Base-by-base conservation (phyloP, 2,888 invertebrate species). In the Therioaphis trifolii region DNA sequence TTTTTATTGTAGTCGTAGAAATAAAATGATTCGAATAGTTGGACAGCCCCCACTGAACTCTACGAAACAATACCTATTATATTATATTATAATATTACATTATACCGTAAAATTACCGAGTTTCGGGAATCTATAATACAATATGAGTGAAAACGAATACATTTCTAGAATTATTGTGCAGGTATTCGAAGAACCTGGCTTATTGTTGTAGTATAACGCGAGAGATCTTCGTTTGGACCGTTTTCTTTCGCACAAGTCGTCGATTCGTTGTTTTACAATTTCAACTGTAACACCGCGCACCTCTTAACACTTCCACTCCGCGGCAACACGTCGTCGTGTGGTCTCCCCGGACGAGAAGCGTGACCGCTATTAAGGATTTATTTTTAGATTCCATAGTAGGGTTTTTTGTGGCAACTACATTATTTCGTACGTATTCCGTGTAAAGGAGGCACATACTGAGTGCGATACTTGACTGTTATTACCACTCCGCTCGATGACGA, bases 221-320 rank as follows among this genome's bases (percentile, higher is more conserved):
- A 75, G 43, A 12, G 43, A 61, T 75, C 40, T 27, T 14, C 27
- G 15, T 61, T 58, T 15, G 43, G 69, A 61, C 21, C 58, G 43
- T 77, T 77, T 46, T 63, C 76, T 76, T 46, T 76, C n/a, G 63
- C 61, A 63, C n/a, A 76, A 4, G 15, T 63, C 76, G 46, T 46
- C 43, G 49, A n/a, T 15, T 46, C 49, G 49, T 77, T 49, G 76
- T 77, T 77, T n/a, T 46, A 63, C 76, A 12, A 77, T 77, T 49
- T 63, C 49, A 77, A 77, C 63, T 77, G 76, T 63, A 77, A 63
- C 63, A 77, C 46, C 14, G 24, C 61, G 61, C 76, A 63, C 76
- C 76, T 63, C 29, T 0, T n/a, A 5, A 15, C 43, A 63, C 76
- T 63, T 77, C 76, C 63, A 49, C 43, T 76, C n/a, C 3, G 12